Base-by-base conservation (phyloP, 1,140 invertebrate genomes). In the Thaumatotibia leucotreta region DNA sequence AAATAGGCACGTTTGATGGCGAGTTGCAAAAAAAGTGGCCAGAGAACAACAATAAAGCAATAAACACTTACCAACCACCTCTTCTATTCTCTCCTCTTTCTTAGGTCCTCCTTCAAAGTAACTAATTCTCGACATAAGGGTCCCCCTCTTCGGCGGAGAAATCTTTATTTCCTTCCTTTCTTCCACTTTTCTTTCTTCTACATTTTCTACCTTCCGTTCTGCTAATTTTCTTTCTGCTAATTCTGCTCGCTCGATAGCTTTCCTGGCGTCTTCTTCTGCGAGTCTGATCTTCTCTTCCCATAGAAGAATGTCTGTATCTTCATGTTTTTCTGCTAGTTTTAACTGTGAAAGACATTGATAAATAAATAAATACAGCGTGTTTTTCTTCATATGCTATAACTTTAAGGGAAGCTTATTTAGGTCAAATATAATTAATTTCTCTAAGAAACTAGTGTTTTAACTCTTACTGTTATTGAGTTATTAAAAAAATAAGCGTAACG, bases 281-380 rank as follows among this genome's bases (percentile, higher is more conserved):
- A 95, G 75, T 79, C 92, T 94, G 11, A 96, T 86, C 68, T 95
- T 94, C 76, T 95, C 95, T 71, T 95, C 94, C 50, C 95, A 92
- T 6, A 95, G 88, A 58, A 95, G 93, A 22, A 94, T 92, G 69
- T 95, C 93, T 0, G 93, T 93, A 64, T 95, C 93, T 35, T 93
- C 92, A 64, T 95, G 93, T 74, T 93, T 92, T 66, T 94, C 93
- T 58, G 94, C 92, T 22, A 95, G 72, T 83, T 95, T 94, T 52
- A 95, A 92, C 91, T 95, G 92, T 2, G 92, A 86, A 64, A 52
- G 11, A 50, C 63, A 33, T 64, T 31, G 61, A 27, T 72, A 31
- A 45, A 66, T 23, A 10, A 39, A 20, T 22, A 73, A 35, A n/a
- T n/a, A n/a, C n/a, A n/a, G n/a, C n/a, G n/a, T n/a, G n/a, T n/a